These are phyloP conservation scores for Drosophila conformis DNA, from an alignment of 2,888 invertebrate genomes.

Conservation along the genomic window DNA sequence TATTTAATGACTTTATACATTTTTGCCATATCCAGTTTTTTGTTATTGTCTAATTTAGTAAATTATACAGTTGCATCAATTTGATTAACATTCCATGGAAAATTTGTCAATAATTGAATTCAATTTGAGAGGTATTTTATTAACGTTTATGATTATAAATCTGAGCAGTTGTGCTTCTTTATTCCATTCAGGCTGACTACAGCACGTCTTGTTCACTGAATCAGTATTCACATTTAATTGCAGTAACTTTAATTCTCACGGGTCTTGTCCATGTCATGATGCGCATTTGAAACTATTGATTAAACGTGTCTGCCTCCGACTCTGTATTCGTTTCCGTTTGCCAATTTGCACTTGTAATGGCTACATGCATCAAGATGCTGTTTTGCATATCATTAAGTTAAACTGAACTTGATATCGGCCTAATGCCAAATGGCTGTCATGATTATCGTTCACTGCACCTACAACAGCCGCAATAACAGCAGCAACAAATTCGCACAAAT, in stretches of 20 bases:
- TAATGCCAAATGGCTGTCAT: slow-evolving; percentile 37
- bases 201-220: background rate
- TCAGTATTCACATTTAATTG: background rate
- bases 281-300: background rate
- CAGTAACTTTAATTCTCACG: background rate
- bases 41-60: slow-evolving; percentile 26
- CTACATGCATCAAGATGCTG: slow-evolving; percentile 19
- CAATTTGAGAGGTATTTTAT: slow-evolving; percentile 10
- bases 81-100: slow-evolving; percentile 21
- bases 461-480: background rate
- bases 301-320: background rate
- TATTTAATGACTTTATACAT: slow-evolving; percentile 25
- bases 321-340: slow-evolving; percentile 9
- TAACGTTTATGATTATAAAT: slow-evolving; percentile 8
- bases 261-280: slow-evolving; percentile 1
- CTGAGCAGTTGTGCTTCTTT: background rate
- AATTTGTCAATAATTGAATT: slow-evolving; percentile 14
- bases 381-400: slow-evolving; percentile 35
- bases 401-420: slow-evolving; percentile 36
- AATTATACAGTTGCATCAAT: slow-evolving; percentile 28
- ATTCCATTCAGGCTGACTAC: background rate
- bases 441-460: slow-evolving; percentile 30
- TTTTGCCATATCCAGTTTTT: background rate
- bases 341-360: slow-evolving; percentile 9
- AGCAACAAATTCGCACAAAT: background rate